Conservation (phyloP, 2,113 vertebrate species). For the Amphiprion ocellaris region DNA sequence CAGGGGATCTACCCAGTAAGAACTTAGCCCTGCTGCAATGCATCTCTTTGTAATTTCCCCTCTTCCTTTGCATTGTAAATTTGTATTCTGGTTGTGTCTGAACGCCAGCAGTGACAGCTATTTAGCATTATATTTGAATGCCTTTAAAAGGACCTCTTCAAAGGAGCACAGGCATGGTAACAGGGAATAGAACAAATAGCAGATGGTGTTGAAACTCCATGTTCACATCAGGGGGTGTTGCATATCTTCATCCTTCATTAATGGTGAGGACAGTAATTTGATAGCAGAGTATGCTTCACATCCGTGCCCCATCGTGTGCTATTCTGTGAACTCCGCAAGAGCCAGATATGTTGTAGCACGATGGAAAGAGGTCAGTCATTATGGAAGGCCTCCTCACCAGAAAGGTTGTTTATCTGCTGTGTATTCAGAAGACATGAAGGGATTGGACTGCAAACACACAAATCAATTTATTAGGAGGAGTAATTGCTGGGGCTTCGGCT, state of each 20-base stretch:
- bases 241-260: slow-evolving; percentile 80
- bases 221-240: slow-evolving; percentile 79
- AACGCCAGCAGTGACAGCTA: slow-evolving; percentile 75
- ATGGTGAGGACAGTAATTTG: slow-evolving; percentile 71
- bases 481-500: slow-evolving; percentile 63
- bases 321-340: slow-evolving; percentile 11
- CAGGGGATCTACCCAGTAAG: slow-evolving; percentile 9
- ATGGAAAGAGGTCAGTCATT: slow-evolving; percentile 70
- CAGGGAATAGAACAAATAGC: slow-evolving; percentile 78
- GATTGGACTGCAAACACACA: slow-evolving; percentile 49
- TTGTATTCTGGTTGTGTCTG: slow-evolving; percentile 68
- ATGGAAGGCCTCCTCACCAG: slow-evolving; percentile 37
- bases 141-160: slow-evolving; percentile 80
- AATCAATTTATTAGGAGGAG: slow-evolving; percentile 68
- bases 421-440: slow-evolving; percentile 29
- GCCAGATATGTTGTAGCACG: slow-evolving; percentile 19
- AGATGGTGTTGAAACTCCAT: slow-evolving; percentile 81
- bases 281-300: slow-evolving; percentile 50
- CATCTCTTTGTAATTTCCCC: slow-evolving; percentile 21
- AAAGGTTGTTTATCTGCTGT: slow-evolving; percentile 54
- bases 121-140: slow-evolving; percentile 82
- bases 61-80: slow-evolving; percentile 38
- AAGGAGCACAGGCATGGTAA: slow-evolving; percentile 69
- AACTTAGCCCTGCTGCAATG: slow-evolving; percentile 21
- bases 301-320: slow-evolving; percentile 14